Evolutionary conservation across 2,888 invertebrate species (phyloP).

Genomic region (Barypeithes pellucidus): DNA sequence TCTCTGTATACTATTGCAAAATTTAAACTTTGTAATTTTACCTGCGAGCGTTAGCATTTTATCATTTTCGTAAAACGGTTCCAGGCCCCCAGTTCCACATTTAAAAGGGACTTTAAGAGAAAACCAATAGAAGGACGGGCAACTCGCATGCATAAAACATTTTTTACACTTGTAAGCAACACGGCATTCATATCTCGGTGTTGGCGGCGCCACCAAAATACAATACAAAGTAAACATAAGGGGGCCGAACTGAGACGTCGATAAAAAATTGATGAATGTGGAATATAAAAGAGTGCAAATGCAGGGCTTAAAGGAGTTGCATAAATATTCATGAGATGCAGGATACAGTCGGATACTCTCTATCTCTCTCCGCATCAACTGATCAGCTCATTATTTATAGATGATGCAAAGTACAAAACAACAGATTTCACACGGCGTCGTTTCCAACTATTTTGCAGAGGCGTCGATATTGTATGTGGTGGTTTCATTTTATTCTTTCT

Average conservation of each 20-base stretch:
- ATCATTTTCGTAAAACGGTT: slow-evolving; percentile 32
- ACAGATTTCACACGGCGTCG: slow-evolving; percentile 32
- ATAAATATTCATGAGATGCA: slow-evolving; percentile 45
- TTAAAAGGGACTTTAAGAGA: slow-evolving; percentile 32
- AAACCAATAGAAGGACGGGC: slow-evolving; percentile 15
- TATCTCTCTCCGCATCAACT: slow-evolving; percentile 40
- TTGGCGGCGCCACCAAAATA: slow-evolving; percentile 21
- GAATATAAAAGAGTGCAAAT: slow-evolving; percentile 47
- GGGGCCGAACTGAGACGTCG: slow-evolving; percentile 17
- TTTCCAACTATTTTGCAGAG: slow-evolving; percentile 19
- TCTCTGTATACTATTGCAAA: slow-evolving; percentile 22
- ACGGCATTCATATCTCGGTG: slow-evolving; percentile 20
- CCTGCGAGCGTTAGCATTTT: slow-evolving; percentile 25
- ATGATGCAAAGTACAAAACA: slow-evolving; percentile 44
- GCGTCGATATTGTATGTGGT: slow-evolving; percentile 1
- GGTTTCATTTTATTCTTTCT: neutral
- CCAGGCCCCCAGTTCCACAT: slow-evolving; percentile 25
- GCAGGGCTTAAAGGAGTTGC: slow-evolving; percentile 37
- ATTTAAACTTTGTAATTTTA: slow-evolving; percentile 37
- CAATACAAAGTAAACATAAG: slow-evolving; percentile 33
- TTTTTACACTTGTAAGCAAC: slow-evolving; percentile 34
- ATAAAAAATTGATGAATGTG: slow-evolving; percentile 45
- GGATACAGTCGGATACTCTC: slow-evolving; percentile 28
- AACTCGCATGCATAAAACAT: slow-evolving; percentile 41
- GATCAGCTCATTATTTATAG: slow-evolving; percentile 50